Percentiles rank a stretch among this genome's conserved stretches.
phyloP scores from a whole-genome alignment of 1,140 invertebrate genomes.

The Galendromus occidentalis region DNA sequence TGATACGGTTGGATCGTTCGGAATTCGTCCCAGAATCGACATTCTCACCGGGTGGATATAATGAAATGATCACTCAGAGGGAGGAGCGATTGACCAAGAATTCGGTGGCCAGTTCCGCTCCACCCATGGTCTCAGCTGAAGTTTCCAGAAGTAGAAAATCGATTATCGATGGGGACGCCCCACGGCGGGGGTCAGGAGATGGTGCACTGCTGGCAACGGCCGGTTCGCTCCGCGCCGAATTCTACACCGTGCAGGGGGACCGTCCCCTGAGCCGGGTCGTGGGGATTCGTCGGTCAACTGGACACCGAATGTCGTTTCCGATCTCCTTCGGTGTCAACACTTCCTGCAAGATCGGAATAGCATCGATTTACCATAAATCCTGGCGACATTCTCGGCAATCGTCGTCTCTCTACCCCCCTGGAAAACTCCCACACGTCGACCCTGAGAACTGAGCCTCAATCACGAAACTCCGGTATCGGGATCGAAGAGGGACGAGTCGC shows the following conservation, averaged over 20 bases:
- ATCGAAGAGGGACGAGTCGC: background rate
- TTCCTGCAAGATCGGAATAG: background rate
- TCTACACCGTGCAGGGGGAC: background rate
- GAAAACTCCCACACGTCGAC: background rate
- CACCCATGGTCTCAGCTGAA: no score
- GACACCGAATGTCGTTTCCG: constrained; percentile 7
- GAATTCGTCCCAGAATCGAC: no score
- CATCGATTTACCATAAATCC: background rate
- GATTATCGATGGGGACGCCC: no score
- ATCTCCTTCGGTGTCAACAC: constrained; percentile 3
- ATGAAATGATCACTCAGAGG: no score
- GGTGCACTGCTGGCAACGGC: constrained; percentile 3
- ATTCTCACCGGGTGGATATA: no score
- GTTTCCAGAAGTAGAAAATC: no score
- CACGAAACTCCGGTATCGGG: background rate
- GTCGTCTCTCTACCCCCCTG: background rate
- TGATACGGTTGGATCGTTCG: no score
- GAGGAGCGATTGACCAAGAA: no score
- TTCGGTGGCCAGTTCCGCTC: no score
- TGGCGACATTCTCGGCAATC: no score
- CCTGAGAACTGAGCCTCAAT: background rate
- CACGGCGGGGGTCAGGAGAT: background rate
- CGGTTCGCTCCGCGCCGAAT: background rate
- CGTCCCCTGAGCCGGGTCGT: background rate
- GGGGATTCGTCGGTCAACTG: background rate